phyloP scores from a whole-genome alignment of 2,113 vertebrate species.

The Hydropotes inermis region DNA sequence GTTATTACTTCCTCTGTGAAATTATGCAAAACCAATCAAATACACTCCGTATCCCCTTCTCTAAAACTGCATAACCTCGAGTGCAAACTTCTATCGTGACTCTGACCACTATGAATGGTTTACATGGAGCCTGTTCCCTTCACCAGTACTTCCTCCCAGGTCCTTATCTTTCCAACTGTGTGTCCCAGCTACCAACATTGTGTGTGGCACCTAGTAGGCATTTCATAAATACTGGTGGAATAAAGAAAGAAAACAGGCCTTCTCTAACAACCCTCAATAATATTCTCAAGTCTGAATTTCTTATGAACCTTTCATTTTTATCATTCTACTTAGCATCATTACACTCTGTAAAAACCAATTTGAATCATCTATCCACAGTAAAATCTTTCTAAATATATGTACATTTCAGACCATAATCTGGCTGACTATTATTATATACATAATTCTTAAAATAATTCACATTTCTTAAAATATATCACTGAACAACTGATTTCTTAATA shows the following conservation, averaged over 20 bases:
- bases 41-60: background rate
- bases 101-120: background rate
- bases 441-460: background rate
- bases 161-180: background rate
- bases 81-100: background rate
- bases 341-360: background rate
- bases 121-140: background rate
- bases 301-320: background rate
- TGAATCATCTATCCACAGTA: background rate
- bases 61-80: background rate
- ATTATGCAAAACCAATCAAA: background rate
- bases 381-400: background rate
- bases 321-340: background rate
- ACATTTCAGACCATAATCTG: background rate
- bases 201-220: background rate
- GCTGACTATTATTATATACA: background rate
- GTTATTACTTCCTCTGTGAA: background rate
- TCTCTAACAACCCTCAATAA: background rate
- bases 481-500: background rate
- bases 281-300: background rate
- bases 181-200: background rate
- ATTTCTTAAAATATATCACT: background rate
- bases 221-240: background rate
- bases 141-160: background rate
- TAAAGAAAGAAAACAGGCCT: background rate